Conservation (phyloP, 1,140 invertebrate genomes). For the Microplitis mediator region DNA sequence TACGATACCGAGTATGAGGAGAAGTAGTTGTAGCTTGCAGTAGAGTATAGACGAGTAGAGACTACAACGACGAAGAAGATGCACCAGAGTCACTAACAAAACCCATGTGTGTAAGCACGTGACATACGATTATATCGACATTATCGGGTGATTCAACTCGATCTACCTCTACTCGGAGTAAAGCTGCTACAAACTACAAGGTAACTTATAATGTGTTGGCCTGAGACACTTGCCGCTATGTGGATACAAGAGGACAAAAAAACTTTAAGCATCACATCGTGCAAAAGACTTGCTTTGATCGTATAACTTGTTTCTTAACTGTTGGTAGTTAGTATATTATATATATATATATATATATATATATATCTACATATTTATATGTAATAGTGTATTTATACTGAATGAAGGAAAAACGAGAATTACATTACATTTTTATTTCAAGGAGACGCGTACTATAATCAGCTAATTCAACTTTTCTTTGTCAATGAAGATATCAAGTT, state of each 20-base stretch:
- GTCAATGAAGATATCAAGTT: conserved; percentile 5
- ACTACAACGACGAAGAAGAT: too few species aligned
- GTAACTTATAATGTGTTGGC: too few species aligned
- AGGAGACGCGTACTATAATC: neutral
- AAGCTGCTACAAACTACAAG: neutral
- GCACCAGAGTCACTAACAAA: too few species aligned
- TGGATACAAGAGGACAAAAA: neutral
- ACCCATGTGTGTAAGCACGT: neutral
- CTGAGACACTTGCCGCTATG: neutral
- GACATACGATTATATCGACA: conserved; percentile 20
- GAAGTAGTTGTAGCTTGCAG: too few species aligned
- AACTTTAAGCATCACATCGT: neutral
- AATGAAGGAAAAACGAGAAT: conserved; percentile 29
- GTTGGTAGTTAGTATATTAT: too few species aligned
- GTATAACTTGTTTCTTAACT: neutral
- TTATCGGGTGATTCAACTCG: conserved; percentile 8
- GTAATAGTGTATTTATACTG: neutral
- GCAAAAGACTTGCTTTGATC: neutral
- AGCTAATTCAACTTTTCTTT: neutral
- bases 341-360: too few species aligned
- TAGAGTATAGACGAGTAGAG: too few species aligned
- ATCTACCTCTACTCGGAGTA: neutral
- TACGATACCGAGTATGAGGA: neutral
- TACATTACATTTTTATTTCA: conserved; percentile 2
- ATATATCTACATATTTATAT: too few species aligned